These are phyloP conservation scores for Tupiocoris notatus DNA, from an alignment of 2,888 invertebrate genomes.

Conservation along the genomic window DNA sequence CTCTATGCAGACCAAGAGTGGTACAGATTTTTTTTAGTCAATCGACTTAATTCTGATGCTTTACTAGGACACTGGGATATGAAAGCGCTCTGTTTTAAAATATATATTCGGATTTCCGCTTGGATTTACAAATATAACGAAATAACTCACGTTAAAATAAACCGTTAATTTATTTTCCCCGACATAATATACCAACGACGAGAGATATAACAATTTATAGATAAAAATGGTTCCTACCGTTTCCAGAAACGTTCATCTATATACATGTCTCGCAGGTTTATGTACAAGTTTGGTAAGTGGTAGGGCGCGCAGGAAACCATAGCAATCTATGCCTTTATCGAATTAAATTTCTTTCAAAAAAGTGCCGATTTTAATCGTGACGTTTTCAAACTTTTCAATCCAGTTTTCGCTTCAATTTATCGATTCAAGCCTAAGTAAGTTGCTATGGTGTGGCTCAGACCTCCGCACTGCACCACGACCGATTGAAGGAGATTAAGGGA, in stretches of 20 bases:
- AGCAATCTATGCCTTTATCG: conserved; percentile 1
- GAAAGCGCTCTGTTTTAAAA: conserved; percentile 5
- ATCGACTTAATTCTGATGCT: no score
- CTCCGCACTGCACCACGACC: conserved; percentile 25
- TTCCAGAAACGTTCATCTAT: not conserved
- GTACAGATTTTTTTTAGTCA: no score
- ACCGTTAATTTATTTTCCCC: no score
- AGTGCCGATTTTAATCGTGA: not conserved
- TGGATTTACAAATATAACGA: conserved; percentile 23
- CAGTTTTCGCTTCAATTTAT: no score
- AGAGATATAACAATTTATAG: no score
- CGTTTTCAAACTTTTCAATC: no score
- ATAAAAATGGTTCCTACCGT: not conserved
- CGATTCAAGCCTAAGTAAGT: not conserved
- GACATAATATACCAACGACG: no score
- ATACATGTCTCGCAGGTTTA: not conserved
- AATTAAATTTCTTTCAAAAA: not conserved
- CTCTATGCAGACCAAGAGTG: no score
- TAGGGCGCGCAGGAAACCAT: conserved; percentile 28
- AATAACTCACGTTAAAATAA: not conserved
- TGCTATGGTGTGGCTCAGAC: conserved; percentile 33
- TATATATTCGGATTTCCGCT: conserved; percentile 2
- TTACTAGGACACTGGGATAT: no score
- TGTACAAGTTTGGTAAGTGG: conserved; percentile 8
- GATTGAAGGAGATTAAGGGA: not conserved